Evolutionary conservation across 92 coral and sea anemone genomes (phyloP).

Genomic region (Siderastrea siderea): DNA sequence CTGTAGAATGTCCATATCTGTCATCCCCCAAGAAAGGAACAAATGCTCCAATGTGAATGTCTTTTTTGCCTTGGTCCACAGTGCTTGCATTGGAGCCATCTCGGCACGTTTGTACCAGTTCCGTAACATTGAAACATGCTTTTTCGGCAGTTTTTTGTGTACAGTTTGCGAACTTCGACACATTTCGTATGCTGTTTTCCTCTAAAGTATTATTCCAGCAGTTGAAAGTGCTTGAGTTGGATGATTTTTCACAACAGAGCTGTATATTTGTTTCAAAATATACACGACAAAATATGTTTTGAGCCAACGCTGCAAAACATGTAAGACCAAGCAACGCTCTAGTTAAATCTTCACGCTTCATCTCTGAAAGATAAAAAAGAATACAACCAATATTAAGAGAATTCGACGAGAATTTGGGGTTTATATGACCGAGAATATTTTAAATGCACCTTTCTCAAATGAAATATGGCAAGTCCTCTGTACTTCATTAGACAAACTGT

Average conservation of each 20-base stretch:
- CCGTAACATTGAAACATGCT: slow-evolving; percentile 36
- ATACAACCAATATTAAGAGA: neutral
- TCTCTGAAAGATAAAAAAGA: slow-evolving; percentile 27
- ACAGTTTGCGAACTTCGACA: neutral
- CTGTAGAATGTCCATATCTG: slow-evolving; percentile 53
- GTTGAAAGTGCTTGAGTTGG: slow-evolving; percentile 27
- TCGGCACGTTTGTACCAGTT: neutral
- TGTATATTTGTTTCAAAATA: neutral
- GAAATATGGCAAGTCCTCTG: slow-evolving; percentile 5
- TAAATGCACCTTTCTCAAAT: neutral
- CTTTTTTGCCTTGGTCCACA: neutral
- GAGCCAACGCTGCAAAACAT: slow-evolving; percentile 4
- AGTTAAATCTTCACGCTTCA: neutral
- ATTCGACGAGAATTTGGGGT: slow-evolving; percentile 8
- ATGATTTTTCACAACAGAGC: slow-evolving; percentile 27
- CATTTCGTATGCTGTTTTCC: neutral
- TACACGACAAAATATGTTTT: neutral
- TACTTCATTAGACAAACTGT: neutral
- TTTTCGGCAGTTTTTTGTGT: neutral
- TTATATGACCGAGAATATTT: slow-evolving; percentile 10
- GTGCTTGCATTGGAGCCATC: neutral
- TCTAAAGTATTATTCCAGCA: slow-evolving; percentile 42
- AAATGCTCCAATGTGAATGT: slow-evolving; percentile 79
- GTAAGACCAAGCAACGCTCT: neutral
- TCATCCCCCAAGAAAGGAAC: slow-evolving; percentile 58